Conservation (phyloP, 1,140 invertebrate species). For the Procambarus virginalis region DNA sequence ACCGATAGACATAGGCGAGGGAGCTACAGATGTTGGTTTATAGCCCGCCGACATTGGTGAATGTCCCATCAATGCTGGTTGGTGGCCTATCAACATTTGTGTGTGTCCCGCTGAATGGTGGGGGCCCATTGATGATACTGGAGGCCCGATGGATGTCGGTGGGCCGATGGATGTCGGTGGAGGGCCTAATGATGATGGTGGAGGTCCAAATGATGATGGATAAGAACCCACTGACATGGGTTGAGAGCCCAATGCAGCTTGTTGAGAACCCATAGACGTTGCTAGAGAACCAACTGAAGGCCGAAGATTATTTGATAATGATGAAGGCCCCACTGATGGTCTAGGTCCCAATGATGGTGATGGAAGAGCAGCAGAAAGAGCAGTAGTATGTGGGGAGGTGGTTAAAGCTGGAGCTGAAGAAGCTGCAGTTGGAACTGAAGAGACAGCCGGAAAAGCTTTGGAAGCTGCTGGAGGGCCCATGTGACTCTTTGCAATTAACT, state of each 20-base stretch:
- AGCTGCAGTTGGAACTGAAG: background rate
- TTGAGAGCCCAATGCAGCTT: constrained; percentile 2
- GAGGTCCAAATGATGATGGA: constrained; percentile 11
- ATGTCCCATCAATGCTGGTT: background rate
- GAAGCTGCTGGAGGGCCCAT: background rate
- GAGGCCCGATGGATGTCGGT: constrained; percentile 13
- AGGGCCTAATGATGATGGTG: background rate
- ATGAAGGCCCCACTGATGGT: background rate
- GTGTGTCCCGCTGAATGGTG: constrained; percentile 27
- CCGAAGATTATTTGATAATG: background rate
- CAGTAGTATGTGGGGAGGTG: background rate
- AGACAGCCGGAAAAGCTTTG: background rate
- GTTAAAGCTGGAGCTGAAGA: background rate
- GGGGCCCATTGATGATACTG: constrained; percentile 3
- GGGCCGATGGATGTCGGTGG: background rate
- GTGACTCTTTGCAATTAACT: background rate
- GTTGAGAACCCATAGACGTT: constrained; percentile 16
- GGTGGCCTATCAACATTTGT: constrained; percentile 14
- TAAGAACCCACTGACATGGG: background rate
- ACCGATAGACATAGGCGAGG: constrained; percentile 17
- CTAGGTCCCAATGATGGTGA: constrained; percentile 4
- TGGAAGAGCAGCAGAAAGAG: constrained; percentile 1
- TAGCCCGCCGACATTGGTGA: constrained; percentile 26
- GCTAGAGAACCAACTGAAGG: background rate
- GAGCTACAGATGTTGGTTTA: constrained; percentile 23